A percentile compares a stretch with the other conserved stretches of the same genome.
phyloP scores from a whole-genome alignment of 2,888 invertebrate genomes.

The Sepiola atlantica region DNA sequence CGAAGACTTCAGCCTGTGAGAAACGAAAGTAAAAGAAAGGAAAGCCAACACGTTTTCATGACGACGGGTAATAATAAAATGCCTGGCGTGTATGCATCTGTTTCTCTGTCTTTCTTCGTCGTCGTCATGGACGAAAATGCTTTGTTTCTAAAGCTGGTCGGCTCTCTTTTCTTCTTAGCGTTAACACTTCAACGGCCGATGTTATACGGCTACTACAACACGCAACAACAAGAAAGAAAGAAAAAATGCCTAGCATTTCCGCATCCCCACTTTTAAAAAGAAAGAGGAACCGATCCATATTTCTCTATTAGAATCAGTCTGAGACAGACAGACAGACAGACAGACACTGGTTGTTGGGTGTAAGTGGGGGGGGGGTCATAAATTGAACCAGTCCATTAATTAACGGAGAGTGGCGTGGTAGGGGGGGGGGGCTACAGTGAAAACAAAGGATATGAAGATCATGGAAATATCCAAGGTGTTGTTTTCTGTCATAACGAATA shows the following conservation, averaged over 20 bases:
- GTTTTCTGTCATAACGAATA: not conserved
- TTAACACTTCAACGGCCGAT: slow-evolving; percentile 12
- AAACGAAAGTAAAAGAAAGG: too few species aligned
- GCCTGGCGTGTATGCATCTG: not conserved
- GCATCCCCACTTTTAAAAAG: not conserved
- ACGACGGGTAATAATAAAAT: too few species aligned
- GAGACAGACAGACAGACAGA: too few species aligned
- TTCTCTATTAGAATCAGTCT: too few species aligned
- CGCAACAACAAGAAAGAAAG: not conserved
- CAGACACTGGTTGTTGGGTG: too few species aligned
- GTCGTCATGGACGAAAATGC: not conserved
- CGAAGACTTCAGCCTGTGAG: too few species aligned
- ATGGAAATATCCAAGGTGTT: not conserved
- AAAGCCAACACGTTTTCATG: too few species aligned
- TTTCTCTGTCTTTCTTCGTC: not conserved
- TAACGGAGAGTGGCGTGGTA: too few species aligned
- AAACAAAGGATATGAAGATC: not conserved
- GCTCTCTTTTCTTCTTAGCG: not conserved
- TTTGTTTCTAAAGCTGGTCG: slow-evolving; percentile 32
- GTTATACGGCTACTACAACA: slow-evolving; percentile 32
- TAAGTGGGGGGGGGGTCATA: too few species aligned
- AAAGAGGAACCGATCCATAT: too few species aligned
- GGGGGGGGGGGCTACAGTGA: not conserved
- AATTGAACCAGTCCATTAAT: too few species aligned
- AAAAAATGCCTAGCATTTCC: not conserved